These are phyloP conservation scores for Axinella damicornis DNA, from an alignment of 37 sponge, comb jelly and placozoan species.

Conservation along the genomic window DNA sequence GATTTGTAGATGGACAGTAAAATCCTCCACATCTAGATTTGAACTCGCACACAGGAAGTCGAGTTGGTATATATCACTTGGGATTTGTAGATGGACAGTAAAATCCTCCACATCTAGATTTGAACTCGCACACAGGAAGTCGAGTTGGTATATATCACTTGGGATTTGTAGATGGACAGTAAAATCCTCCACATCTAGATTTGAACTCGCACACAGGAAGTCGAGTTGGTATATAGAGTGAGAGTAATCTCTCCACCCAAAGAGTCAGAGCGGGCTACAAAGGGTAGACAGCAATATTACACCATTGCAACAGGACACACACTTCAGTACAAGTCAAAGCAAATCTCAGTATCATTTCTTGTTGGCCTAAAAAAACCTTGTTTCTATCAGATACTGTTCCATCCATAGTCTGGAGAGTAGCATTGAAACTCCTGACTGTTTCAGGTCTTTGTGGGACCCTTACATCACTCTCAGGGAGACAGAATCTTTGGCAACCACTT, in stretches of 20 bases:
- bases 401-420: conserved; percentile 8
- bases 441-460: conserved; percentile 3
- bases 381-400: conserved; percentile 14
- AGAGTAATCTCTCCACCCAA: conserved; percentile 7
- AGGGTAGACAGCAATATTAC: too few relatives aligned
- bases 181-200: conserved; percentile 28
- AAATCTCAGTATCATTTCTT: too few relatives aligned
- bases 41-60: too few relatives aligned
- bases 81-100: neutral
- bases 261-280: conserved; percentile 26
- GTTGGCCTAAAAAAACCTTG: too few relatives aligned
- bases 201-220: neutral
- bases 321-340: too few relatives aligned
- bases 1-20: neutral
- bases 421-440: conserved; percentile 12
- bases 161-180: neutral
- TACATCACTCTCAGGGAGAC: neutral
- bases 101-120: conserved; percentile 27
- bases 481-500: neutral
- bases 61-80: too few relatives aligned
- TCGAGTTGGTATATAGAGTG: neutral
- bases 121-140: too few relatives aligned
- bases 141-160: too few relatives aligned
- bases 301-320: too few relatives aligned
- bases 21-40: conserved; percentile 22